Conservation (phyloP, 2,888 invertebrate genomes). For the Eurytoma adleriae region DNA sequence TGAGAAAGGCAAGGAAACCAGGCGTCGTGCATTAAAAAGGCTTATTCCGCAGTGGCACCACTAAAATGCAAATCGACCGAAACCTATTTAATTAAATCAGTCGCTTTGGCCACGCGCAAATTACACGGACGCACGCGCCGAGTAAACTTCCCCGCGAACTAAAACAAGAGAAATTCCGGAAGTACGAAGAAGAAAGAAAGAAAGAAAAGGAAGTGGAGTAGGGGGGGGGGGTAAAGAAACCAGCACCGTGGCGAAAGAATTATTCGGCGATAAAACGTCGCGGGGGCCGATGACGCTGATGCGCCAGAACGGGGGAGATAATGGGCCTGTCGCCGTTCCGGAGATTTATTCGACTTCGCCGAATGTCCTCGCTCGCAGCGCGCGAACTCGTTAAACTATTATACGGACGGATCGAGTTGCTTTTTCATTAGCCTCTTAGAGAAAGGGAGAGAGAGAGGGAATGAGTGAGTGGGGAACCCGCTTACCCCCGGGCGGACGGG, state of each 20-base stretch:
- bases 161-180: background rate
- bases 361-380: constrained; percentile 12
- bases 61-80: constrained; percentile 50
- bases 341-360: constrained; percentile 45
- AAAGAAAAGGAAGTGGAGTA: background rate
- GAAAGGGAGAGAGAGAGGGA: no score
- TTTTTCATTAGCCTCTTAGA: constrained; percentile 36
- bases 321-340: constrained; percentile 27
- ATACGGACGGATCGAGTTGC: constrained; percentile 41
- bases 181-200: background rate
- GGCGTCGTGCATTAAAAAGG: background rate
- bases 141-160: background rate
- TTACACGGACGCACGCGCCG: constrained; percentile 2
- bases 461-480: no score
- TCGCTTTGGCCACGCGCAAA: constrained; percentile 1
- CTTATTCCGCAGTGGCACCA: constrained; percentile 2
- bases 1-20: background rate
- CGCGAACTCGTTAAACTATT: constrained; percentile 53
- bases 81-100: constrained; percentile 53
- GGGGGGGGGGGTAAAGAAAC: background rate
- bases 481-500: background rate
- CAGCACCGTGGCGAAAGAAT: constrained; percentile 9
- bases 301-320: constrained; percentile 49
- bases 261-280: constrained; percentile 39
- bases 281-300: constrained; percentile 47